Base-by-base conservation (phyloP, 2,888 invertebrate species). In the Melanchra persicariae region DNA sequence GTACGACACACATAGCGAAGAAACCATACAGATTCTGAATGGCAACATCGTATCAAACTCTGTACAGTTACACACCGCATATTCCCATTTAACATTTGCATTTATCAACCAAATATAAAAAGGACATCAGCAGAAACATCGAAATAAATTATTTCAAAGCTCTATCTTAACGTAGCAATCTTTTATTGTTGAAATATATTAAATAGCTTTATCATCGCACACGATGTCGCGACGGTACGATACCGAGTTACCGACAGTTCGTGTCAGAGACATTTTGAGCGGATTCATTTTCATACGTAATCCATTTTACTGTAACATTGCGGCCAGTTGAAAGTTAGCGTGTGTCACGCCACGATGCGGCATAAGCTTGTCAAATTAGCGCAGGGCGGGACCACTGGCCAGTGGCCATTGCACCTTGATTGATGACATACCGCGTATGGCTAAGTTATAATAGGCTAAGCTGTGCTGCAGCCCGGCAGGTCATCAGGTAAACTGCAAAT, bases 271-370 rank as follows among this genome's bases (percentile, higher is more conserved):
- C 65, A 66, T 84, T 86, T 81, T 66, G 57, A 64, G 64, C 60
- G 77, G 67, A 79, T 75, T 81, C 70, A 78, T 86, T 86, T 85
- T 85, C 77, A 82, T 82, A 85, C 81, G 76, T 82, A 81, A 79
- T 79, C 85, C 74, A 77, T 85, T 85, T 83, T 79, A 81, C 73
- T 75, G 82, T 79, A 77, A 78, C 68, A 74, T 81, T 79, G 75
- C 79, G 71, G 83, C 60, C 74, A 69, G 85, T 79, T 77, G 82
- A 83, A 83, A 70, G 88, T 83, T 89, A 71, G 91, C 93, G 92
- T 92, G 93, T 74, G 64, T 81, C 93, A 92, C 92, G 92, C 91
- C 76, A 91, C 81, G 82, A 87, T 88, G 88, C 88, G 87, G 87
- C 87, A 87, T 85, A 84, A 86, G 82, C 75, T 87, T 90, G 89